Evolutionary conservation across 2,113 vertebrate genomes (phyloP).

Genomic region (Candoia aspera): DNA sequence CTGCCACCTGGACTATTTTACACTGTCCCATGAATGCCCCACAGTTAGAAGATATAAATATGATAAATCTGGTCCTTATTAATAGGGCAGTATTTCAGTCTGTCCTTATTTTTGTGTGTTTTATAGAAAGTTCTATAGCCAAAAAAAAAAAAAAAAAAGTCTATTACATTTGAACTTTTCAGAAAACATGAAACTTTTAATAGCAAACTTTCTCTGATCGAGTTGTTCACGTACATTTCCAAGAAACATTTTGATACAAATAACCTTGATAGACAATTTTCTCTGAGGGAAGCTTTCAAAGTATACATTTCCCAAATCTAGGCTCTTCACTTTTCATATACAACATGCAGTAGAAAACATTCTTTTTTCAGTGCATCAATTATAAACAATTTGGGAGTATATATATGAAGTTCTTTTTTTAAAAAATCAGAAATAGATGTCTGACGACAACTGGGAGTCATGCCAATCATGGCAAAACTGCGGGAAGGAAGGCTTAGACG

Average conservation of each 20-base stretch:
- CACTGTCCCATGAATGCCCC: neutral
- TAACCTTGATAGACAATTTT: neutral
- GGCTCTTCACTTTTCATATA: neutral
- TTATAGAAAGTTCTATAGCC: neutral
- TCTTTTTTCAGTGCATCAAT: neutral
- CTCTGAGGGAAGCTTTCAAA: neutral
- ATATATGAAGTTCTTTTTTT: neutral
- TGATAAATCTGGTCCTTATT: neutral
- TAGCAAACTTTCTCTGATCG: neutral
- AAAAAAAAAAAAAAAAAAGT: neutral
- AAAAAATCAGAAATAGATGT: too few species aligned
- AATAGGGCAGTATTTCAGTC: neutral
- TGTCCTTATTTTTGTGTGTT: neutral
- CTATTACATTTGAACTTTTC: neutral
- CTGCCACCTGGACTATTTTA: neutral
- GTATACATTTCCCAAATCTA: neutral
- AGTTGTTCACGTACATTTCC: neutral
- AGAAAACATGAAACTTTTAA: neutral
- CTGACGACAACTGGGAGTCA: too few species aligned
- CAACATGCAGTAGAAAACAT: neutral
- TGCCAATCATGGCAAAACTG: neutral
- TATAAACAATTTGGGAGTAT: neutral
- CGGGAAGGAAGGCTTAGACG: too few species aligned
- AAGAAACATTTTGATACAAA: neutral
- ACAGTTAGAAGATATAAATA: neutral